Conservation (phyloP, 2,888 invertebrate species). For the Oithona nana region DNA sequence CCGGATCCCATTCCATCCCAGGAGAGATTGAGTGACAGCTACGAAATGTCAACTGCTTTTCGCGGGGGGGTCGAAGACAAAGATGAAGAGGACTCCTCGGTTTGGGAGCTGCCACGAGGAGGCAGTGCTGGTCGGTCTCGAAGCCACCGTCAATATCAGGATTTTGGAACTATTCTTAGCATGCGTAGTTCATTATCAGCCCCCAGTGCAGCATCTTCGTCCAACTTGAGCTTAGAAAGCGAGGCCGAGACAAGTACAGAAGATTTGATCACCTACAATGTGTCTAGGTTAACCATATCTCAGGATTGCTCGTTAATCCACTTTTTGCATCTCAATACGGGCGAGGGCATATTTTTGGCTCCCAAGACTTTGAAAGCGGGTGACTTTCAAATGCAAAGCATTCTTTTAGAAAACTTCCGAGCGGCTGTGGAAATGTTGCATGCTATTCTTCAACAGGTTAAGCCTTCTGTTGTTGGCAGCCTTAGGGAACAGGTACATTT, state of each 20-base stretch:
- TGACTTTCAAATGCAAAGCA: conserved; percentile 29
- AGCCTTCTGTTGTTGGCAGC: too few relatives aligned
- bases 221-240: too few relatives aligned
- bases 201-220: too few relatives aligned
- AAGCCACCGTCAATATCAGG: too few relatives aligned
- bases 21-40: background rate
- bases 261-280: conserved; percentile 1
- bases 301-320: conserved; percentile 52
- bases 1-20: background rate
- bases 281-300: conserved; percentile 37
- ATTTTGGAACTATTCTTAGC: too few relatives aligned
- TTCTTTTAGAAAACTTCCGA: conserved; percentile 49
- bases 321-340: conserved; percentile 49
- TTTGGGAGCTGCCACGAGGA: background rate
- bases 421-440: conserved; percentile 51
- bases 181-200: too few relatives aligned
- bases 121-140: too few relatives aligned
- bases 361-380: conserved; percentile 28
- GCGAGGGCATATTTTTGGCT: conserved; percentile 48
- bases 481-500: too few relatives aligned
- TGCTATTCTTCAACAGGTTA: too few relatives aligned
- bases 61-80: background rate
- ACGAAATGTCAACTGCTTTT: background rate
- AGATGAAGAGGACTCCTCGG: background rate
- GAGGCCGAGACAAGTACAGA: background rate